Evolutionary conservation across 2,797 vertebrate genomes (phyloP).

Genomic region (Brachyrhaphis roseni): DNA sequence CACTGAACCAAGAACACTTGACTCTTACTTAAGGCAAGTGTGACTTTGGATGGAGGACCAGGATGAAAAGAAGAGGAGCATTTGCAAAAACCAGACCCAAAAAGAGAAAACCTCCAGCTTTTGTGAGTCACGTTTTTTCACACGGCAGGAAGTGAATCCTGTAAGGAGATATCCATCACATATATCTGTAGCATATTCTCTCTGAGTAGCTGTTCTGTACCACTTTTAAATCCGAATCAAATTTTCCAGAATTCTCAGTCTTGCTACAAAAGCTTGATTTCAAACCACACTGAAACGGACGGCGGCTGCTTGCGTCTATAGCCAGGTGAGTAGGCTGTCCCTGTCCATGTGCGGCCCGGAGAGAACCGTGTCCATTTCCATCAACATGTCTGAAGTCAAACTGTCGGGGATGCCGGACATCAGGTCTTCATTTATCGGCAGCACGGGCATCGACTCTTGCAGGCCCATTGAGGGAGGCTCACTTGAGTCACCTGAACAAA

Average conservation of each 20-base stretch:
- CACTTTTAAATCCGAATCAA: constrained; percentile 45
- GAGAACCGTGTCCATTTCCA: constrained; percentile 96
- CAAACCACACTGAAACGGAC: constrained; percentile 21
- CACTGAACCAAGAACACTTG: constrained; percentile 19
- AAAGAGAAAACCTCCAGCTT: constrained; percentile 52
- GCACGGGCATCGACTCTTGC: constrained; percentile 84
- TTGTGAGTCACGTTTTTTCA: constrained; percentile 27
- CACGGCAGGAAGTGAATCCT: constrained; percentile 46
- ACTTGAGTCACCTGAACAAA: constrained; percentile 84
- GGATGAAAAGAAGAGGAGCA: not conserved
- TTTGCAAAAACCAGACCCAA: constrained; percentile 36
- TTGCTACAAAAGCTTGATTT: constrained; percentile 37
- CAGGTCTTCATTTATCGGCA: constrained; percentile 90
- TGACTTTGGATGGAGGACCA: constrained; percentile 1
- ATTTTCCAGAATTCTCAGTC: constrained; percentile 59
- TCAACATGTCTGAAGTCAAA: constrained; percentile 94
- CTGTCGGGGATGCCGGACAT: constrained; percentile 96
- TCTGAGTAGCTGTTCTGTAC: constrained; percentile 59
- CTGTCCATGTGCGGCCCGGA: constrained; percentile 95
- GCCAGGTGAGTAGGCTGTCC: constrained; percentile 96
- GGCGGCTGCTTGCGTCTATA: constrained; percentile 80
- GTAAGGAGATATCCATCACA: constrained; percentile 53
- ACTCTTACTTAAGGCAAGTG: constrained; percentile 2
- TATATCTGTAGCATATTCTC: constrained; percentile 42
- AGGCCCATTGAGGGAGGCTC: constrained; percentile 86